Evolutionary conservation across 2,888 invertebrate species (phyloP).

Genomic region (Nebria brevicollis): DNA sequence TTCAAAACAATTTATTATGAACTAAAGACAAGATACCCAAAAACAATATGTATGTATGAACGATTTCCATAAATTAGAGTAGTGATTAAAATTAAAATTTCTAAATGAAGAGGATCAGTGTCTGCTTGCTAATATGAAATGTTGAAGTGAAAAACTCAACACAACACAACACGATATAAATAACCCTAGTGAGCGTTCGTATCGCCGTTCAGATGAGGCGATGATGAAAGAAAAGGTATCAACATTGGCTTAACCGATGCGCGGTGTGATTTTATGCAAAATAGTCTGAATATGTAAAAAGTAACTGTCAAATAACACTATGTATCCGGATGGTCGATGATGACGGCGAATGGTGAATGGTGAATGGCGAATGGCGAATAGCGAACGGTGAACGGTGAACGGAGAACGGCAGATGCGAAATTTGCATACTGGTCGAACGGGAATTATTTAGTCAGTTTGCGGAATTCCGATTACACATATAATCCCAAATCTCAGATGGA

Average conservation of each 20-base stretch:
- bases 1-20: too few relatives aligned
- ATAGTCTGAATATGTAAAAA: slow-evolving; percentile 40
- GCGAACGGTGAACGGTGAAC: too few relatives aligned
- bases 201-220: not conserved
- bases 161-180: too few relatives aligned
- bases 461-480: slow-evolving; percentile 32
- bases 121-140: too few relatives aligned
- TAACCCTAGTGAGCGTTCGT: too few relatives aligned
- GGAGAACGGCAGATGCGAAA: slow-evolving; percentile 22
- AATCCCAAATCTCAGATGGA: slow-evolving; percentile 42
- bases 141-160: too few relatives aligned
- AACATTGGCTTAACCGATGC: not conserved
- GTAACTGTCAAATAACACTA: slow-evolving; percentile 40
- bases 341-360: not conserved
- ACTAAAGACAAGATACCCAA: too few relatives aligned
- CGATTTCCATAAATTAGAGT: too few relatives aligned
- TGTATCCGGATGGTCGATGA: not conserved
- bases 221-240: not conserved
- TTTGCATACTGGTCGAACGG: slow-evolving; percentile 36
- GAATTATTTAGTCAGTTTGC: slow-evolving; percentile 38
- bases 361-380: too few relatives aligned
- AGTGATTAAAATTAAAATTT: too few relatives aligned
- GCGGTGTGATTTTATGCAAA: slow-evolving; percentile 14
- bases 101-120: too few relatives aligned
- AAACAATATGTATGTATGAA: too few relatives aligned